Percentiles rank a stretch among this genome's conserved stretches.
These are phyloP conservation scores for Otocyon megalotis DNA, from an alignment of 2,113 vertebrate species.

Conservation along the genomic window DNA sequence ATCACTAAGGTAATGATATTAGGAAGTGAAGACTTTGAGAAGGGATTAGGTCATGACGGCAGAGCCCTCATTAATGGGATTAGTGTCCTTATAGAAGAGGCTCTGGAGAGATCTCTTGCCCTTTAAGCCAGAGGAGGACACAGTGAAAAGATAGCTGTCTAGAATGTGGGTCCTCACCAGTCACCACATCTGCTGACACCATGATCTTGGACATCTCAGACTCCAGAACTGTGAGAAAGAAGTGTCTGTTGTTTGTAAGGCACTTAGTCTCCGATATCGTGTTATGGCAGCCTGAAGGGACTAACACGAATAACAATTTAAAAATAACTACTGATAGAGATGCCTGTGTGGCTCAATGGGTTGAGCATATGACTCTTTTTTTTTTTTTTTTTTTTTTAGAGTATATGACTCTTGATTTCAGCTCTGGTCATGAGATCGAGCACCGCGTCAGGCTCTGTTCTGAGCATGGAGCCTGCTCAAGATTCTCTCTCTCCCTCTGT, in stretches of 20 bases:
- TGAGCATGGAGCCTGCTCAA: no score
- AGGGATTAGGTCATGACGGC: no score
- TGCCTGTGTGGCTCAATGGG: no score
- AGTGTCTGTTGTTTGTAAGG: background rate
- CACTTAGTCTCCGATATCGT: background rate
- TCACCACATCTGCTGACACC: background rate
- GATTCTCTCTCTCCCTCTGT: no score
- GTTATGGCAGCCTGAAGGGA: background rate
- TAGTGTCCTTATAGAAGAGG: background rate
- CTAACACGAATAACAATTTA: background rate
- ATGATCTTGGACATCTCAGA: no score
- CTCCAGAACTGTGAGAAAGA: no score
- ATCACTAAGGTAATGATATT: background rate
- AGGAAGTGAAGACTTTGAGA: background rate
- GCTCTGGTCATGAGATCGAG: no score
- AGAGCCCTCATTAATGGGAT: background rate
- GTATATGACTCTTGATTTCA: no score
- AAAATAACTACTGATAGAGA: no score
- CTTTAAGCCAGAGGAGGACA: background rate
- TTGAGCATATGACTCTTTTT: no score
- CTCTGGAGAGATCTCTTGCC: background rate
- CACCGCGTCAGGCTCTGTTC: fast-evolving
- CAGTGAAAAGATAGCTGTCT: background rate
- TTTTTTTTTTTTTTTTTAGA: no score
- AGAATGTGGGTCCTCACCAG: background rate